These are phyloP conservation scores for Ptilonorhynchus violaceus DNA, from an alignment of 2,113 vertebrate species.

Conservation along the genomic window DNA sequence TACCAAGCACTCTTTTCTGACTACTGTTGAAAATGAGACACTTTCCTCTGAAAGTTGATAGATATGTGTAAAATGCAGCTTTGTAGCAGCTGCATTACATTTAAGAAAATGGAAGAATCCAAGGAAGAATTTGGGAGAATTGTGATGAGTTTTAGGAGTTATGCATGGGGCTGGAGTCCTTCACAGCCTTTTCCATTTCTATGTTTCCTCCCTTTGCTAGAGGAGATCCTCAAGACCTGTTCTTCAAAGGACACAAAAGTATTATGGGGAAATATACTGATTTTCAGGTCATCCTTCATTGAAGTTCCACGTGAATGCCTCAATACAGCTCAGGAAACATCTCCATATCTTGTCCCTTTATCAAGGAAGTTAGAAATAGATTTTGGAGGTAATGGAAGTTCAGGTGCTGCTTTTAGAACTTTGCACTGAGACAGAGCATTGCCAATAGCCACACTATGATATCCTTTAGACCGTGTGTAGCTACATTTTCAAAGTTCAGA, in stretches of 20 bases:
- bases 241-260: neutral
- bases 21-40: neutral
- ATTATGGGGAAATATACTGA: neutral
- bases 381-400: neutral
- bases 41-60: neutral
- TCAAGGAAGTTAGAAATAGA: neutral
- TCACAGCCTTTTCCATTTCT: neutral
- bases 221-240: neutral
- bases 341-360: neutral
- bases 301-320: neutral
- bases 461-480: neutral
- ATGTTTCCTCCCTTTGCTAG: neutral
- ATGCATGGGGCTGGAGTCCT: neutral
- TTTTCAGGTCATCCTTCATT: neutral
- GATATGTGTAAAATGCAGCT: neutral
- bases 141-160: neutral
- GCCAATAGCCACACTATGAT: rapidly evolving
- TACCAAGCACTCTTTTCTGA: neutral
- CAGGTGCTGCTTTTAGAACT: neutral
- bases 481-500: neutral
- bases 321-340: neutral
- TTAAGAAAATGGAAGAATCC: neutral
- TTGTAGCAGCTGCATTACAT: neutral
- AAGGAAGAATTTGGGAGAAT: neutral
- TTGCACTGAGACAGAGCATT: neutral